Percentiles rank a stretch among this genome's conserved stretches.
These are phyloP conservation scores for Nematolebias whitei DNA, from an alignment of 2,113 vertebrate genomes.

Conservation along the genomic window DNA sequence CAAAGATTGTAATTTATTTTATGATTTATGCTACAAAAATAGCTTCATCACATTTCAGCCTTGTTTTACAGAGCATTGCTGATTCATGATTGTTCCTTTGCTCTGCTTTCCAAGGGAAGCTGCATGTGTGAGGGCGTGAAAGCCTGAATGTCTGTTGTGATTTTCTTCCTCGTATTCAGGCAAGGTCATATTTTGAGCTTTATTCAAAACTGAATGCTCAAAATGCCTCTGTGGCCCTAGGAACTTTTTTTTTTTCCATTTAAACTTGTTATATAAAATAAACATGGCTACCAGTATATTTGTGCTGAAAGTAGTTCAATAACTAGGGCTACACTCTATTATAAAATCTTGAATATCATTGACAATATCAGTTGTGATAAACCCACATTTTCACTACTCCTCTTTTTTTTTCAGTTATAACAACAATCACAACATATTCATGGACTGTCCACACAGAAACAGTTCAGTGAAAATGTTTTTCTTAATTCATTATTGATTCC, in stretches of 20 bases:
- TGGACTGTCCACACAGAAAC: too few relatives aligned
- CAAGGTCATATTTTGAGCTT: constrained; percentile 21
- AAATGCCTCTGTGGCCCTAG: background rate
- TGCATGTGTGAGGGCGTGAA: background rate
- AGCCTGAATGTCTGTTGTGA: background rate
- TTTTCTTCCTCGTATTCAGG: constrained; percentile 6
- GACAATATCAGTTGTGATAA: background rate
- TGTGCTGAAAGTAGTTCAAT: too few relatives aligned
- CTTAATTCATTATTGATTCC: too few relatives aligned
- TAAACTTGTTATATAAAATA: constrained; percentile 15
- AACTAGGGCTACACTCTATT: too few relatives aligned
- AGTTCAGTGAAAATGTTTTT: too few relatives aligned
- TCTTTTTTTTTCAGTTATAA: too few relatives aligned
- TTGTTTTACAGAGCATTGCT: background rate
- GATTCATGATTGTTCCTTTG: background rate
- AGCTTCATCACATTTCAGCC: background rate
- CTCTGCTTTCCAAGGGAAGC: constrained; percentile 3
- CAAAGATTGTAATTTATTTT: background rate
- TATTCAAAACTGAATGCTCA: background rate
- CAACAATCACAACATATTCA: too few relatives aligned
- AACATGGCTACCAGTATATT: background rate
- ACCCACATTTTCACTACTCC: too few relatives aligned
- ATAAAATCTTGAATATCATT: background rate
- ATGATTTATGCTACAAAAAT: background rate
- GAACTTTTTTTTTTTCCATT: constrained; percentile 10